These are phyloP conservation scores for Anastrepha ludens DNA, from an alignment of 1,140 invertebrate genomes.

Conservation along the genomic window DNA sequence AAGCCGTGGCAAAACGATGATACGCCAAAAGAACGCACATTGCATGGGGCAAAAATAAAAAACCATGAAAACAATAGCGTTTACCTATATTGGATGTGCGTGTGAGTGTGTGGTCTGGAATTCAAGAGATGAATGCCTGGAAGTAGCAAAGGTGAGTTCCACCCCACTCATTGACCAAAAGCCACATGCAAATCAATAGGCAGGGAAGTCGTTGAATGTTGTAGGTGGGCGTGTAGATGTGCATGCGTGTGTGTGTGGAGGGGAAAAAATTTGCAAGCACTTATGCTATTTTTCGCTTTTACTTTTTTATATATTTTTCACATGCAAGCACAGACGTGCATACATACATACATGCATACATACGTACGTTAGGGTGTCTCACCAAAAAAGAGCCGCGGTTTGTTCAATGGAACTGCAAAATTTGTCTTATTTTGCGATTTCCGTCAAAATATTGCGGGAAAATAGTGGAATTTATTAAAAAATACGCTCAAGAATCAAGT, in stretches of 20 bases:
- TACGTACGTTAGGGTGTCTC: no score
- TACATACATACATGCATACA: no score
- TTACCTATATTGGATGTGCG: no score
- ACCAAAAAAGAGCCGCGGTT: no score
- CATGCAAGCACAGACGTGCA: no score
- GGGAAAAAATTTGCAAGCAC: not conserved
- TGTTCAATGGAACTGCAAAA: no score
- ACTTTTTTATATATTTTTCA: not conserved
- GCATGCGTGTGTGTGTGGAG: not conserved
- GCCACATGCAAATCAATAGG: slow-evolving; percentile 5
- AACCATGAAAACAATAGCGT: no score
- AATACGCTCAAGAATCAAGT: no score
- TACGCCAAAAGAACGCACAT: not conserved
- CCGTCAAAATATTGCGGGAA: no score
- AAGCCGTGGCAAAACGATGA: slow-evolving; percentile 1
- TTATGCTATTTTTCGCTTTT: not conserved
- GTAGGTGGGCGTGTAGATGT: not conserved
- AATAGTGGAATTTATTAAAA: no score
- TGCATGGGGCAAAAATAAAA: not conserved
- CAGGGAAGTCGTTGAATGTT: not conserved
- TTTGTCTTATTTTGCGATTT: no score
- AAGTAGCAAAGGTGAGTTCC: not conserved
- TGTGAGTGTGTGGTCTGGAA: no score
- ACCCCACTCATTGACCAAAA: not conserved
- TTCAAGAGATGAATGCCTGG: not conserved